Base-by-base conservation (phyloP, 2,888 invertebrate species). In the Drosophila koepferae region DNA sequence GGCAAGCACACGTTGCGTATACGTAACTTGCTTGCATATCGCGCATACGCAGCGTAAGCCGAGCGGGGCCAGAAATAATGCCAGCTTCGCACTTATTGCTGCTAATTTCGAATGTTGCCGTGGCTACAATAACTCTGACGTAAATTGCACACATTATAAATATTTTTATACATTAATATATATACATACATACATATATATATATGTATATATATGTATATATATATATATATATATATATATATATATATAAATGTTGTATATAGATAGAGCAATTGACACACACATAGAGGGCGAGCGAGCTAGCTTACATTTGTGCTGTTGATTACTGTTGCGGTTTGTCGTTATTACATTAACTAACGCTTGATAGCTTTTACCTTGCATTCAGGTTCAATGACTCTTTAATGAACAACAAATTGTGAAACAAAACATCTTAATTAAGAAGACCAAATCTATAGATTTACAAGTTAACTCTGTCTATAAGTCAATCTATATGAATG, bases 381-480 rank as follows among this genome's bases (percentile, higher is more conserved):
- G 80, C 60, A 66, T 66, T 20, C 51, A 51, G 67, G 82, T 85
- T 85, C 82, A 69, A 79, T 85, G 82, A 82, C 75, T 65, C 51
- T 20, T 7, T 38, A 59, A 44, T 36, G 44, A n/a, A 41, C 12
- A 51, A 36, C 34, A 18, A 14, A 14, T 36, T 51, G 51, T 20
- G 51, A 18, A 51, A 34, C 34, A 34, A 51, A 51, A 18, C 34
- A 18, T 34, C 34, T 14, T 34, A 51, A 51, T 51, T 18, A 51
- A 34, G 18, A 51, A 18, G 7, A 14, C 34, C 18, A 3, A 18
- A 48, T 5, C 34, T 7, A 34, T 18, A 23, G 23, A 23, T 23
- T 46, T 7, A 20, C 14, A 2, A 40, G 38, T 40, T 16, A 0
- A 38, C 38, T 14, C 6, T 40, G 38, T 40, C 38, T 40, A 38